Base-by-base conservation (phyloP, 2,797 vertebrate species). In the Esox masquinongy region DNA sequence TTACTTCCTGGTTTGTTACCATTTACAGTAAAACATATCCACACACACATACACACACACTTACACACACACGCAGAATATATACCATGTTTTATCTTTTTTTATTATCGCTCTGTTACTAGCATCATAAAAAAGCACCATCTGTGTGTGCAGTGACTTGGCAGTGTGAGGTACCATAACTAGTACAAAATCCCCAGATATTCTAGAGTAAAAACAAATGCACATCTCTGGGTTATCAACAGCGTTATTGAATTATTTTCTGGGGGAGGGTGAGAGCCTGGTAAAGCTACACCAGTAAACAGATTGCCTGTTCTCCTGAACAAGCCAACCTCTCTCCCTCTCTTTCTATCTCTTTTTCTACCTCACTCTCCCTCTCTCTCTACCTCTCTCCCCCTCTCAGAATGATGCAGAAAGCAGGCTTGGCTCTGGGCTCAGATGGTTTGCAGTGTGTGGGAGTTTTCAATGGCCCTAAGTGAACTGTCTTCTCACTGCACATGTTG, bases 401-500 rank as follows among this genome's bases (percentile, higher is more conserved):
- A 59, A 77, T 77, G 67, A 22, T 5, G 68, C n/a, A 8, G 0
- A 19, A 31, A 80, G 74, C 83, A 82, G 87, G 72, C 87, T 86
- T 82, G 76, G 77, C 71, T 86, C 86, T 84, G 76, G 76, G 86
- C 87, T 88, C 80, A 86, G 87, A 84, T 88, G 88, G 83, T 88
- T 88, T 87, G 84, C 84, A 83, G 86, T 80, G 86, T 83, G 92
- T 93, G 84, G 91, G 92, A 92, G 93, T 86, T 69, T 86, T 39
- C 72, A 82, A 59, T 87, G 87, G 92, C 91, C 92, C 89, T 74
- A 56, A 3, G 73, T 50, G 84, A 84, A 74, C 85, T n/a, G 76
- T 85, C 90, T 89, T 89, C 84, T 80, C 67, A 14, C 82, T 87
- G 86, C 91, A 94, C 92, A 91, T 93, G 91, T 86, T 92, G 86